Base-by-base conservation (phyloP, 2,888 invertebrate genomes). In the Caenorhabditis parvicauda region DNA sequence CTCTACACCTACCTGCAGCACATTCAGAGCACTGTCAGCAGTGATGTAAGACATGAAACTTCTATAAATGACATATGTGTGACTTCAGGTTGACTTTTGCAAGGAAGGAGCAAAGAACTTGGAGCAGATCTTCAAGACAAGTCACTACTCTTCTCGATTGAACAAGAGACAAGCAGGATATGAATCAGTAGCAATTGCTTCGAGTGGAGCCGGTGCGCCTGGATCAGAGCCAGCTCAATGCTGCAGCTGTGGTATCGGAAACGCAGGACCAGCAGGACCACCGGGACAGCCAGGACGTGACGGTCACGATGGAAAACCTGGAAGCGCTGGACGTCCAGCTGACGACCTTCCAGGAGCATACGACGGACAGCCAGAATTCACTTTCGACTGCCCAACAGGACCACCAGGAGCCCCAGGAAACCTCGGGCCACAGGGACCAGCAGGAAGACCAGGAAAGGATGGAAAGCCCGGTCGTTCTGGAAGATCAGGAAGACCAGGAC, bases 1-100 rank as follows among this genome's bases (percentile, higher is more conserved):
- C 49, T 69, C 2, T 69, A 69, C 59, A 64, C 69, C 2, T 69
- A 69, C 56, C 54, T 69, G 9, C 69, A 69, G 37, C 61, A 59
- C 35, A 64, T 69, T 52, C 69, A 69, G 37, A 69, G 69, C 48
- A 59, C 65, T 2, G 69, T 69, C 44, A 54, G 66, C 25, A 59
- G 42, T 39, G 69, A 69, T 61, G 69, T 66, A 12, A 54, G 51
- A 54, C 29, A 1, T 32, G 3, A n/a, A n/a, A n/a, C n/a, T n/a
- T n/a, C n/a, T n/a, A n/a, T n/a, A 28, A 3, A 9, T 42, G 5
- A 9, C 17, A 17, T 19, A 22, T 28, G 9, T 32, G 5, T 6
- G 27, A 17, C 19, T 60, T 44, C n/a, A 61, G 60, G 60, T 61
- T 9, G 60, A 53, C 17, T 62, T 62, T 37, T 62, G 62, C 47